Base-by-base conservation (phyloP, 2,888 invertebrate species). In the Xestia xanthographa region DNA sequence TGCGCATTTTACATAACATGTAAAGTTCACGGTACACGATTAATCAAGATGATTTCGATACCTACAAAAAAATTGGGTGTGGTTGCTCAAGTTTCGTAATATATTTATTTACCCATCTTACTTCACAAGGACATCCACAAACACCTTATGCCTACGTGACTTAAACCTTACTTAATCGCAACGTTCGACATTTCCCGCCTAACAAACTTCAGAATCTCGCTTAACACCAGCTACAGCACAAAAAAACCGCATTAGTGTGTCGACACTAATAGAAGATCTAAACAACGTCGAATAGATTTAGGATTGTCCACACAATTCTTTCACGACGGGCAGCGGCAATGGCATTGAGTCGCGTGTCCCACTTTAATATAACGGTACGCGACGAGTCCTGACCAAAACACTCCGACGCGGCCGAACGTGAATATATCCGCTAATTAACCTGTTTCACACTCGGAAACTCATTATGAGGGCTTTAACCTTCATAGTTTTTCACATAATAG, bases 361-460 rank as follows among this genome's bases (percentile, higher is more conserved):
- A 94, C 93, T 92, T 94, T 81, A 83, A 82, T 53, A 48, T 94
- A 94, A 94, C 95, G 94, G 95, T 92, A 91, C 87, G 66, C 75
- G 58, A 70, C 84, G 82, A 87, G 91, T 92, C 93, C 94, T 94
- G 93, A 90, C 92, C 92, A 92, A 93, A 93, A 92, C 92, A 92
- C 86, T 79, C 77, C 82, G 86, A 82, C 82, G 83, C 86, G 71
- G 79, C 86, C 86, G 84, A 86, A 87, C 85, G 89, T 90, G 83
- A 90, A 90, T 91, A 90, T 92, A 91, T 93, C 93, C 92, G 92
- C 93, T 91, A 93, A 93, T 93, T 93, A 94, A 92, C 92, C 91
- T 92, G 93, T 90, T 90, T 88, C 87, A 90, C 88, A 87, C 88
- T 89, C 87, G 87, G 91, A 88, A 90, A 91, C 86, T 87, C 88